These are phyloP conservation scores for Belonocnema kinseyi DNA, from an alignment of 1,140 invertebrate species.

Conservation along the genomic window DNA sequence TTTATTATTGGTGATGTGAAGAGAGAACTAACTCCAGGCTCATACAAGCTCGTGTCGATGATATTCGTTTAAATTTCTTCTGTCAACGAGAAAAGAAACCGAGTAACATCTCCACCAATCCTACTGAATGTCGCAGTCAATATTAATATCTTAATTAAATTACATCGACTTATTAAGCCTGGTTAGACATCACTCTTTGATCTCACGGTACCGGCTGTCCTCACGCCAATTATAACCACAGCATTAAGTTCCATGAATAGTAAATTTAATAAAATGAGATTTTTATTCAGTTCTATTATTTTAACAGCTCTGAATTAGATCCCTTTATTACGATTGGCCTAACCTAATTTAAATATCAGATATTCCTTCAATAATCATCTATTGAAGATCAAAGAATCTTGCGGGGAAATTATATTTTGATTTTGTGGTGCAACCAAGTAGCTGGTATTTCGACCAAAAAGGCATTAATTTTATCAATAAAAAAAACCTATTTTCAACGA, in stretches of 20 bases:
- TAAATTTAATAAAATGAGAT: constrained; percentile 37
- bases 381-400: too few species aligned
- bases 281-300: constrained; percentile 19
- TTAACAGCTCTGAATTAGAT: not conserved
- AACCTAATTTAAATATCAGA: too few species aligned
- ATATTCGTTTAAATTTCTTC: not conserved
- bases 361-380: too few species aligned
- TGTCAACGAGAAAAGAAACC: constrained; percentile 43
- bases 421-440: too few species aligned
- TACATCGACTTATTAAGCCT: constrained; percentile 64
- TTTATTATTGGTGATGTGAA: too few species aligned
- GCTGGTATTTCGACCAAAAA: too few species aligned
- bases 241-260: constrained; percentile 16
- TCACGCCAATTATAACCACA: constrained; percentile 61
- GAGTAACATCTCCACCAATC: constrained; percentile 64
- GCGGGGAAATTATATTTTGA: too few species aligned
- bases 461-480: too few species aligned
- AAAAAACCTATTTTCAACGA: too few species aligned
- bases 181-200: constrained; percentile 57
- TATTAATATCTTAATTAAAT: constrained; percentile 68
- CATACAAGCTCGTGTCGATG: not conserved
- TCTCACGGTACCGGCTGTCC: constrained; percentile 53
- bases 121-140: constrained; percentile 60
- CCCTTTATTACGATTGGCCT: constrained; percentile 1
- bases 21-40: not conserved